A percentile compares a stretch with the other conserved stretches of the same genome.
These are phyloP conservation scores for Anguilla obscura DNA, from an alignment of 2,797 vertebrate species.

Conservation along the genomic window DNA sequence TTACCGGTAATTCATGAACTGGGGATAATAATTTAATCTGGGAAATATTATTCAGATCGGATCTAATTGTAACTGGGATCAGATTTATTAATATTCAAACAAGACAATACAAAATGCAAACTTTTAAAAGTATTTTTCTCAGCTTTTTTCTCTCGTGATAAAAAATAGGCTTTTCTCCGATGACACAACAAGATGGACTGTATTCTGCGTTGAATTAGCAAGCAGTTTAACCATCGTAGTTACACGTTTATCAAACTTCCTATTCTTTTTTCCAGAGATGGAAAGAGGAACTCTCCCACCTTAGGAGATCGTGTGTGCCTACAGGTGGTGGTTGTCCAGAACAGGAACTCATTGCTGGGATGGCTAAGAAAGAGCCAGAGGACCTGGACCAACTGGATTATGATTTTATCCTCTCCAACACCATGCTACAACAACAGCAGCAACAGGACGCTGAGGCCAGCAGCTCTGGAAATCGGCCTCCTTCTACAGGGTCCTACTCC, in stretches of 20 bases:
- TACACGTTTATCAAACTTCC: conserved; percentile 41
- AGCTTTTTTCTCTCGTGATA: not conserved
- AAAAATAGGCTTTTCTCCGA: not conserved
- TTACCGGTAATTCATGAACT: not conserved
- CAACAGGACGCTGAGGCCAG: conserved; percentile 65
- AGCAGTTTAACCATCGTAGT: not conserved
- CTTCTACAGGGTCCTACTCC: conserved; percentile 74
- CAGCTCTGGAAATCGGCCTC: conserved; percentile 69
- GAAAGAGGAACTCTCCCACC: conserved; percentile 88
- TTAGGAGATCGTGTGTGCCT: conserved; percentile 80
- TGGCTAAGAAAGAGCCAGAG: conserved; percentile 83
- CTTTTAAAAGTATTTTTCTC: not conserved
- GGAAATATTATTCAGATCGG: not conserved
- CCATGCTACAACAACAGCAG: conserved; percentile 79
- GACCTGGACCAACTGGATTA: conserved; percentile 92
- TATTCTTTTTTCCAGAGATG: conserved; percentile 79
- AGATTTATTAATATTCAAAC: not conserved
- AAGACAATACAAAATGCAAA: not conserved
- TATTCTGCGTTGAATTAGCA: not conserved
- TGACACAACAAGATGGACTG: not conserved
- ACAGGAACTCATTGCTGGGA: conserved; percentile 65
- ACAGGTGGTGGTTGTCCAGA: conserved; percentile 71
- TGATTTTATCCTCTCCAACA: conserved; percentile 96
- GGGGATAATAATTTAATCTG: not conserved
- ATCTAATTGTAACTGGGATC: not conserved